Percentiles rank a stretch among this genome's conserved stretches.
phyloP scores from a whole-genome alignment of 1,140 invertebrate genomes.

The Armadillidium nasatum region DNA sequence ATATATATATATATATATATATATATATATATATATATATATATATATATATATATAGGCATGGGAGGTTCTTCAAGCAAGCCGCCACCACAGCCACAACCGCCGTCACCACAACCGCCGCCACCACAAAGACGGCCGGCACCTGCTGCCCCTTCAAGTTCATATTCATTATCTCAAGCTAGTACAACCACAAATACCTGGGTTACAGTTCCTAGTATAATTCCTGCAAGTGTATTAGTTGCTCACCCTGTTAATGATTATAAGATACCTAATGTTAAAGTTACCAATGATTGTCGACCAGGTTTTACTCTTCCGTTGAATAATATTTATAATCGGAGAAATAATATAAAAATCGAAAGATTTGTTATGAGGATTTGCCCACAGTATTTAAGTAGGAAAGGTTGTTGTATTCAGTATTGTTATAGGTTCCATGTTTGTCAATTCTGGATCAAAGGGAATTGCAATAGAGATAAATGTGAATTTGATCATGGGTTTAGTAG shows the following conservation, averaged over 20 bases:
- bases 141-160: no score
- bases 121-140: no score
- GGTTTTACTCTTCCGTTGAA: not conserved
- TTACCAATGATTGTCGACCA: slow-evolving; percentile 8
- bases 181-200: no score
- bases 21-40: no score
- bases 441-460: slow-evolving; percentile 28
- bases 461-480: slow-evolving; percentile 20
- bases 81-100: no score
- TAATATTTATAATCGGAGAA: not conserved
- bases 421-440: slow-evolving; percentile 35
- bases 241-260: not conserved
- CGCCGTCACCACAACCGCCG: no score
- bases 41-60: no score
- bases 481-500: slow-evolving; percentile 30
- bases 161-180: no score
- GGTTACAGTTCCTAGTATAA: not conserved
- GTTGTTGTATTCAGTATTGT: slow-evolving; percentile 27
- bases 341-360: slow-evolving; percentile 5
- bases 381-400: slow-evolving; percentile 31
- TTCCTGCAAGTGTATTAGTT: not conserved
- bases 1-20: no score
- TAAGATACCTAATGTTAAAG: not conserved
- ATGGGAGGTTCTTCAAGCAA: no score
- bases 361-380: slow-evolving; percentile 29